Evolutionary conservation across 1,140 invertebrate genomes (phyloP), one percentile per base, ranked within the genome.

Genomic region (Danaus melanippus): DNA sequence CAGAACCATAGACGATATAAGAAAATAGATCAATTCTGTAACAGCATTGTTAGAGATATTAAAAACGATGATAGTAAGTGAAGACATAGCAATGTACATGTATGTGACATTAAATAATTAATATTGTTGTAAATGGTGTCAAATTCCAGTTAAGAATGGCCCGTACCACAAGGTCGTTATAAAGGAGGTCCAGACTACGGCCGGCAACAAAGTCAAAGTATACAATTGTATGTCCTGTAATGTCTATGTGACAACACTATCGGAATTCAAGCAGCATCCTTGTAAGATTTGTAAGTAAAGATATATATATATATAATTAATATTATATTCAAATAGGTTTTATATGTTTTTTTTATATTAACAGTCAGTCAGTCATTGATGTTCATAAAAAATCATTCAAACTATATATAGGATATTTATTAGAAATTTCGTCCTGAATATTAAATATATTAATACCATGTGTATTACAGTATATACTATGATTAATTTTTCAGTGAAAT

Each of bases 201-300:
- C 56, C 5, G 77, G 79, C 0, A 58, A 65, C 2, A 68, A 62
- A 48, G 56, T 75, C 2, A 76, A 79, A 48, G 66, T 83, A 43
- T 86, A 79, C 55, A 70, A 80, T 42, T 87, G 85, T 59, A 74
- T 73, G 45, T 64, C 64, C 0, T 87, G 85, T 49, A 70, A 74
- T 49, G 60, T 79, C 1, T 71, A 73, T 55, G 82, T 79, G 9
- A 62, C 62, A 5, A 62, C 71, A 9, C 50, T 86, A 42, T 49
- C 66, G 7, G 76, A 86, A 42, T 83, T 87, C 56, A 79, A 80
- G 62, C 42, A 53, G 5, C 70, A 75, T 32, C 74, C 74, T 3
- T 87, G 85, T 69, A 86, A 75, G 70, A 53, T 61, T 48, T 61
- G 81, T 84, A 68, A 81, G 81, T 75, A 52, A 46, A 52, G 0